Conservation (phyloP, 2,797 vertebrate genomes). For the Columba guinea region DNA sequence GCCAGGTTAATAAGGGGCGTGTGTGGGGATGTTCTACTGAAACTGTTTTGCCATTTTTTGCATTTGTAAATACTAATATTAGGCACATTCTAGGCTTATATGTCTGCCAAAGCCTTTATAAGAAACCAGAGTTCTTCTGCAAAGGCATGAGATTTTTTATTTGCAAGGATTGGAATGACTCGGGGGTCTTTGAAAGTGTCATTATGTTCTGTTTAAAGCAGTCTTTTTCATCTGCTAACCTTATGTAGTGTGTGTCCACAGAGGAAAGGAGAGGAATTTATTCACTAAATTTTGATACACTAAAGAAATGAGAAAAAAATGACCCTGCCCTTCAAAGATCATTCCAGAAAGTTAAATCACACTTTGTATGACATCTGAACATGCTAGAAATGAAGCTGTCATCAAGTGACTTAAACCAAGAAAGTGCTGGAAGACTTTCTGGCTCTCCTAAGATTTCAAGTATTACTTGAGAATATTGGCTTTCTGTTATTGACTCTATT, state of each 20-base stretch:
- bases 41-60: neutral
- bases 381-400: neutral
- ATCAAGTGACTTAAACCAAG: neutral
- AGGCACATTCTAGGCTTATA: neutral
- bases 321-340: neutral
- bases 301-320: neutral
- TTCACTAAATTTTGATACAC: neutral
- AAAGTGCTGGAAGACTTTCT: neutral
- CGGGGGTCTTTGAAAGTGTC: neutral
- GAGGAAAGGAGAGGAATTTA: neutral
- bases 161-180: neutral
- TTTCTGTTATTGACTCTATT: neutral
- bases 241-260: neutral
- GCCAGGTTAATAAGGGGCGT: neutral
- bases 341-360: neutral
- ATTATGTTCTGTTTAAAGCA: neutral
- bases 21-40: neutral
- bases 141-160: neutral
- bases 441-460: neutral
- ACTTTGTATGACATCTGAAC: neutral
- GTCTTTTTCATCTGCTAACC: neutral
- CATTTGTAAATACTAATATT: neutral
- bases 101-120: neutral
- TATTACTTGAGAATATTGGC: neutral
- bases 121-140: neutral